phyloP scores from a whole-genome alignment of 1,140 invertebrate species.

The Lordiphosa stackelbergi region DNA sequence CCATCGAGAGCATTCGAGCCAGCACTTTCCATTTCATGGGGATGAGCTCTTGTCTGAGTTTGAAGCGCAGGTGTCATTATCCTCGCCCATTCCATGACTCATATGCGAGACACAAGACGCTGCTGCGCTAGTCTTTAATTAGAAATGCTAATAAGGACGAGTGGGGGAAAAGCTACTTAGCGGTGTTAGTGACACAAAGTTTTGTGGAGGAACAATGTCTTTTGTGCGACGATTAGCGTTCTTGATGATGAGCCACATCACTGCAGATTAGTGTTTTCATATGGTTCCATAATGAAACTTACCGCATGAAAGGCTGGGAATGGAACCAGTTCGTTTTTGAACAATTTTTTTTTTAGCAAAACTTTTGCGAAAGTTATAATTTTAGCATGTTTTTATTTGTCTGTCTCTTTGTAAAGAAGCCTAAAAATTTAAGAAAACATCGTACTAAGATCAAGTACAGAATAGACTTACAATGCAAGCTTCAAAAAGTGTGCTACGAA shows the following conservation, averaged over 20 bases:
- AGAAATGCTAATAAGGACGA: conserved; percentile 64
- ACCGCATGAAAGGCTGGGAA: no score
- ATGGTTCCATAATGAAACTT: neutral
- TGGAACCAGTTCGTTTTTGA: conserved; percentile 6
- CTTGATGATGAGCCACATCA: conserved; percentile 24
- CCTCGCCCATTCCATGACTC: conserved; percentile 30
- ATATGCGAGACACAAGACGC: conserved; percentile 37
- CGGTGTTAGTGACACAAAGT: conserved; percentile 52
- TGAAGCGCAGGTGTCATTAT: conserved; percentile 47
- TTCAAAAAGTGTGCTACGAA: no score
- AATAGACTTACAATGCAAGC: no score
- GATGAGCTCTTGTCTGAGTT: conserved; percentile 19
- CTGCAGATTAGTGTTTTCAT: conserved; percentile 4
- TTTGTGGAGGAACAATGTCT: conserved; percentile 36
- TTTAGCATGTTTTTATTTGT: no score
- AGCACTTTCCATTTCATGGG: conserved; percentile 38
- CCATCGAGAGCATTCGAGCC: conserved; percentile 25
- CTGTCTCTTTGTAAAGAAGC: no score
- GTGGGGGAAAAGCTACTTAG: conserved; percentile 56
- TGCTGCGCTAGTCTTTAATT: conserved; percentile 47
- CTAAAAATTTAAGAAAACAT: no score
- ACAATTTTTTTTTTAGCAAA: no score
- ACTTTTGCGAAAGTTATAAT: no score
- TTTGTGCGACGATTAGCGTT: conserved; percentile 51
- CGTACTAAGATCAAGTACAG: no score